These are phyloP conservation scores for Coptodon bakossiorum DNA, from an alignment of 2,113 vertebrate species.

Conservation along the genomic window DNA sequence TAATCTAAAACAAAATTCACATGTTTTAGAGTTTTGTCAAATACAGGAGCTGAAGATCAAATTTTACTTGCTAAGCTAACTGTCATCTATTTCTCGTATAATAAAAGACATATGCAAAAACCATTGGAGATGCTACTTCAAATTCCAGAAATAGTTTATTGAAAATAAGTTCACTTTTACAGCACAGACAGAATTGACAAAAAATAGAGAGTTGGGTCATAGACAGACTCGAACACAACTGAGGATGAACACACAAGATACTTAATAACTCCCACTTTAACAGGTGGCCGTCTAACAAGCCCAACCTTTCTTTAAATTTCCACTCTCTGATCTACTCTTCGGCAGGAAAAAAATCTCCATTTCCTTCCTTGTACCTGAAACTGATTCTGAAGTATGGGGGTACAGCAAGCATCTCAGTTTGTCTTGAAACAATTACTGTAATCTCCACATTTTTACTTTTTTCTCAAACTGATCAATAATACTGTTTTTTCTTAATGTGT, in stretches of 20 bases:
- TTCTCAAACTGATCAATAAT: neutral
- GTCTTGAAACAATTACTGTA: neutral
- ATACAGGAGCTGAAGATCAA: neutral
- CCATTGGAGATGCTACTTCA: neutral
- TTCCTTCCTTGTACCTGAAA: neutral
- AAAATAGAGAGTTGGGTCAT: neutral
- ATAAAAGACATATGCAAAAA: neutral
- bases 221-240: neutral
- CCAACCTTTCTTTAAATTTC: neutral
- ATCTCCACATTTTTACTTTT: rapidly evolving
- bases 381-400: neutral
- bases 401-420: rapidly evolving
- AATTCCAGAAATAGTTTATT: neutral
- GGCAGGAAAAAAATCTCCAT: rapidly evolving
- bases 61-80: neutral
- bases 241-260: neutral
- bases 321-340: neutral
- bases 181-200: rapidly evolving
- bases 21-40: neutral
- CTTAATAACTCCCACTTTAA: neutral
- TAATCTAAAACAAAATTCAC: neutral
- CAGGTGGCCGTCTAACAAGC: neutral
- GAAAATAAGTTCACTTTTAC: neutral
- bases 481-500: neutral
- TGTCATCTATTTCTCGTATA: neutral